Evolutionary conservation across 2,113 vertebrate species (phyloP).

Genomic region (Falco punctatus): DNA sequence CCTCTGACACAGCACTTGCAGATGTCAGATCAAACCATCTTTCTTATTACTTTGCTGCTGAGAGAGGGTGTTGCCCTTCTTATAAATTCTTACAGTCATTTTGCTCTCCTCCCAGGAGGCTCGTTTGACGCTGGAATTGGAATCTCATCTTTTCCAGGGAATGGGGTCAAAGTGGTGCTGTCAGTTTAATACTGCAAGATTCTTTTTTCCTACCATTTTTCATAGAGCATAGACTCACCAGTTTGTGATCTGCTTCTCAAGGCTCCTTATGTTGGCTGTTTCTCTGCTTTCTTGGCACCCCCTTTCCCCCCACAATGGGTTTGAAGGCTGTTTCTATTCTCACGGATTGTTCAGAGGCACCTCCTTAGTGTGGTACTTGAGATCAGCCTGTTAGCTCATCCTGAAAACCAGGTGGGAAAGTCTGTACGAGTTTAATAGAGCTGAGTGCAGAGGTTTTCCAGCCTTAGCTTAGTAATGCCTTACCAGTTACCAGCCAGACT

Average conservation of each 20-base stretch:
- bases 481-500: neutral
- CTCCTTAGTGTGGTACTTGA: neutral
- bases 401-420: neutral
- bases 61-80: neutral
- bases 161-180: neutral
- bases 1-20: neutral
- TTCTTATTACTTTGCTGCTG: neutral
- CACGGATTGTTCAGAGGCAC: neutral
- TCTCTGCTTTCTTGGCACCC: neutral
- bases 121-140: neutral
- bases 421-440: neutral
- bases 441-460: neutral
- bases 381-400: neutral
- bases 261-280: neutral
- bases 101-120: neutral
- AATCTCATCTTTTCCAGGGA: neutral
- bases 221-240: neutral
- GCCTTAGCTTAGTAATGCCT: neutral
- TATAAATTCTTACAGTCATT: neutral
- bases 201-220: neutral
- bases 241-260: neutral
- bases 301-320: rapidly evolving
- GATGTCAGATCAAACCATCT: neutral
- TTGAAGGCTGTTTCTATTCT: neutral
- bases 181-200: neutral